Conservation (phyloP, 2,797 vertebrate species). For the Chrysocyon brachyurus region DNA sequence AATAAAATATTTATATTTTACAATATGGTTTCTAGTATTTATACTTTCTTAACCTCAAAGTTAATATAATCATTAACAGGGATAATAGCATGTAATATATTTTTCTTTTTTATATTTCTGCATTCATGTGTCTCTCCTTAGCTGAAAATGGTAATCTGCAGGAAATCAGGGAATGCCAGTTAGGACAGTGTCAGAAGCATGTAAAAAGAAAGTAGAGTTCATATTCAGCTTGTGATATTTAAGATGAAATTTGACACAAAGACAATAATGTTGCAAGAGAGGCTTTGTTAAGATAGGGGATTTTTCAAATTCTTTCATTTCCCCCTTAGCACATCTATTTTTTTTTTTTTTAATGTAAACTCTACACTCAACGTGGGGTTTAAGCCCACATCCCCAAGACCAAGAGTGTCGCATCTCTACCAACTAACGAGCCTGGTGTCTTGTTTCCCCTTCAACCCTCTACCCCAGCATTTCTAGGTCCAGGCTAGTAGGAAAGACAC, state of each 20-base stretch:
- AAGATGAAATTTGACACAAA: slow-evolving; percentile 6
- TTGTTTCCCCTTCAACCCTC: neutral
- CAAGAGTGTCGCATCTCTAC: neutral
- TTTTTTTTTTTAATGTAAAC: neutral
- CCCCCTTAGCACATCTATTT: neutral
- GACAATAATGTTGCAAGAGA: neutral
- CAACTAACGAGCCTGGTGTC: neutral
- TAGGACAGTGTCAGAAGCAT: neutral
- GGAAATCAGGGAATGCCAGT: neutral
- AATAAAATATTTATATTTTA: neutral
- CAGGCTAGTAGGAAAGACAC: neutral
- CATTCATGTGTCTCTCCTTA: neutral
- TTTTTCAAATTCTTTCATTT: neutral
- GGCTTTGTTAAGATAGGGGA: neutral
- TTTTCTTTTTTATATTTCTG: neutral
- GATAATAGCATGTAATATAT: neutral
- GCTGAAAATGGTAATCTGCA: neutral
- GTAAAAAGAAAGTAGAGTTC: neutral
- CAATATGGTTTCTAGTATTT: neutral
- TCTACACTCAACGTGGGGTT: neutral
- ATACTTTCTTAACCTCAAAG: neutral
- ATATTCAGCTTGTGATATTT: neutral
- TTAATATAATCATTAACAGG: neutral
- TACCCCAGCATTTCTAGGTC: neutral
- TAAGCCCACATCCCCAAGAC: neutral